Conservation (phyloP, 2,113 vertebrate genomes). For the Malurus alboscapulatus region DNA sequence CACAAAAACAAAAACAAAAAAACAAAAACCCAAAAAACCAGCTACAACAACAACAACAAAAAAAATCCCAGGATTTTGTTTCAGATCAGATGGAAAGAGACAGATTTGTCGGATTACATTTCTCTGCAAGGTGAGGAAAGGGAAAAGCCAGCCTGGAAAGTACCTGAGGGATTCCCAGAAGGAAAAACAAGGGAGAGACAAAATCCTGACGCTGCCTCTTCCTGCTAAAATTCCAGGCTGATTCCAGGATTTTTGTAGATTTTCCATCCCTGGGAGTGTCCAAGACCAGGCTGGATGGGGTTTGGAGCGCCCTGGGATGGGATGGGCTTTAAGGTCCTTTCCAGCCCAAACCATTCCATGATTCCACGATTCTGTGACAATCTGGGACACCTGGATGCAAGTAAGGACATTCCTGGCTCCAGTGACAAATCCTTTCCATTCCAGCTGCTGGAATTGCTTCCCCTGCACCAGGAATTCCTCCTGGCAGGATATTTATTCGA, state of each 20-base stretch:
- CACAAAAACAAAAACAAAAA: too few relatives aligned
- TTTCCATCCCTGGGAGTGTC: neutral
- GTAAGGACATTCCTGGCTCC: neutral
- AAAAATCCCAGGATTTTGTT: neutral
- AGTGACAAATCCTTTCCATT: neutral
- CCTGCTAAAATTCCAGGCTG: neutral
- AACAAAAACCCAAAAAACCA: neutral
- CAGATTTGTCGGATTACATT: neutral
- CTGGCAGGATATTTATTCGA: neutral
- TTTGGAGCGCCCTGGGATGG: neutral
- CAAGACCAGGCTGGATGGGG: neutral
- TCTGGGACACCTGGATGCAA: neutral
- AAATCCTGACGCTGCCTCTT: neutral
- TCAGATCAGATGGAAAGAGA: neutral
- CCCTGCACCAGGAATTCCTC: neutral
- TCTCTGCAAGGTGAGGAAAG: neutral
- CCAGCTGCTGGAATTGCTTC: neutral
- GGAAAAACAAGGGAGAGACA: neutral
- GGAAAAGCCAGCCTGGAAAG: neutral
- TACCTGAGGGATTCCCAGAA: accelerated
- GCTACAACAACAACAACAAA: too few relatives aligned
- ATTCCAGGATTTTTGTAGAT: neutral
- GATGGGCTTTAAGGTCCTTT: neutral
- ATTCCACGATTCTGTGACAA: neutral
- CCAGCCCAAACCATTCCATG: neutral